A percentile compares a stretch with the other conserved stretches of the same genome.
Evolutionary conservation across 2,113 vertebrate species (phyloP).

Genomic region (Dendrocopos noguchii): DNA sequence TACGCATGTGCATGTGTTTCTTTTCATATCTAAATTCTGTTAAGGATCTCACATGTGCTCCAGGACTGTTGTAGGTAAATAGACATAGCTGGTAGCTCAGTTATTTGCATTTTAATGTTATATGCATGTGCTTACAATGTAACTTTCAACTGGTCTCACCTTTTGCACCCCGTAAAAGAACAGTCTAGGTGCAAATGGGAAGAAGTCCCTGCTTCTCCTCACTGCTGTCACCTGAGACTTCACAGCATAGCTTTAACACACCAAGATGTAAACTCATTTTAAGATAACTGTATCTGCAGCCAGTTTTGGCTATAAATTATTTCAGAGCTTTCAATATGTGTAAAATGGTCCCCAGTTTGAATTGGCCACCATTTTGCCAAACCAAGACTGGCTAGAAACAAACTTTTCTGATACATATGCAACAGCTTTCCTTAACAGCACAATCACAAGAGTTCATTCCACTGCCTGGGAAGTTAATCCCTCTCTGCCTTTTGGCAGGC

Average conservation of each 20-base stretch:
- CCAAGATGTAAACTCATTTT: neutral
- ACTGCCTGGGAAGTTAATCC: neutral
- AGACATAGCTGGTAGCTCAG: neutral
- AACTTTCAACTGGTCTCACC: neutral
- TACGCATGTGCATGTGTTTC: neutral
- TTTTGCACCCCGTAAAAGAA: neutral
- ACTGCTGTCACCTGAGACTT: neutral
- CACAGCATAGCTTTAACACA: neutral
- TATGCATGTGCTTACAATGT: neutral
- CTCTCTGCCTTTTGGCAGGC: neutral
- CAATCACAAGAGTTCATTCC: neutral
- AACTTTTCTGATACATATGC: neutral
- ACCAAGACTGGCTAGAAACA: neutral
- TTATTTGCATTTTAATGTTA: neutral
- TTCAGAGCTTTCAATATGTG: neutral
- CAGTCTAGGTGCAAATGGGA: neutral
- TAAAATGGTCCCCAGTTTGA: neutral
- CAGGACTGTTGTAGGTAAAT: neutral
- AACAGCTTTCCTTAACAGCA: neutral
- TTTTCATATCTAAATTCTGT: neutral
- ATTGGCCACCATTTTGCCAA: neutral
- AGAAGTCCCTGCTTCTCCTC: neutral
- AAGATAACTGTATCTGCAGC: neutral
- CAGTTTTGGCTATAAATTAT: neutral
- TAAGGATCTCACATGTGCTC: neutral